Evolutionary conservation across 2,797 vertebrate species (phyloP).

Genomic region (Chrosomus eos): DNA sequence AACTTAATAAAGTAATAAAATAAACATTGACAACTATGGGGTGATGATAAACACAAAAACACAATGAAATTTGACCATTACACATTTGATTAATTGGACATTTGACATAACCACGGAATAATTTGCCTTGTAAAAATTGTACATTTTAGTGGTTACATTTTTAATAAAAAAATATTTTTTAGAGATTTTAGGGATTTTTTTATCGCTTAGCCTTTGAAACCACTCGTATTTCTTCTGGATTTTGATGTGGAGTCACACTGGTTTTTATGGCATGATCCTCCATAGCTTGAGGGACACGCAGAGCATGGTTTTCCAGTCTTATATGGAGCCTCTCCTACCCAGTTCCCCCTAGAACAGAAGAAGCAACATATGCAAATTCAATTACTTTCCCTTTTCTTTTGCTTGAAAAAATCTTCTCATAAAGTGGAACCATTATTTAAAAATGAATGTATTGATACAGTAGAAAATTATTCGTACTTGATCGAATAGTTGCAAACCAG

Average conservation of each 20-base stretch:
- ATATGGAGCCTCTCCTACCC: conserved; percentile 88
- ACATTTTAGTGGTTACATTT: conserved; percentile 35
- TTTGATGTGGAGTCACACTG: conserved; percentile 79
- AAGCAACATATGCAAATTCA: not conserved
- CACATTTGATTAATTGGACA: not conserved
- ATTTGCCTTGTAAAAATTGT: not conserved
- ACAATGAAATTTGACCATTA: not conserved
- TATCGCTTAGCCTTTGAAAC: conserved; percentile 49
- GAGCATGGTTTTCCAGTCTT: conserved; percentile 85
- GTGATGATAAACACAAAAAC: not conserved
- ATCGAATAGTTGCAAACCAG: conserved; percentile 92
- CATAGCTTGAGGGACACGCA: conserved; percentile 83
- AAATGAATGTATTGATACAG: not conserved
- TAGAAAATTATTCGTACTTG: conserved; percentile 78
- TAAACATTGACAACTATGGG: not conserved
- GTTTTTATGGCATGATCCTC: conserved; percentile 84
- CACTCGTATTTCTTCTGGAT: conserved; percentile 72
- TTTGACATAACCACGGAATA: not conserved
- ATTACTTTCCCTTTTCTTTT: not conserved
- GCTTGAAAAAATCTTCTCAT: not conserved
- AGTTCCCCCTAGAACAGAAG: conserved; percentile 84
- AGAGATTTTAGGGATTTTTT: not conserved
- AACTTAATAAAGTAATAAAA: conserved; percentile 11
- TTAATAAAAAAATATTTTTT: not conserved
- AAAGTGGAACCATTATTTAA: not conserved